Evolutionary conservation across 2,888 invertebrate species (phyloP), one percentile per base, ranked within the genome.

Genomic region (Ichneumoninae sp.): DNA sequence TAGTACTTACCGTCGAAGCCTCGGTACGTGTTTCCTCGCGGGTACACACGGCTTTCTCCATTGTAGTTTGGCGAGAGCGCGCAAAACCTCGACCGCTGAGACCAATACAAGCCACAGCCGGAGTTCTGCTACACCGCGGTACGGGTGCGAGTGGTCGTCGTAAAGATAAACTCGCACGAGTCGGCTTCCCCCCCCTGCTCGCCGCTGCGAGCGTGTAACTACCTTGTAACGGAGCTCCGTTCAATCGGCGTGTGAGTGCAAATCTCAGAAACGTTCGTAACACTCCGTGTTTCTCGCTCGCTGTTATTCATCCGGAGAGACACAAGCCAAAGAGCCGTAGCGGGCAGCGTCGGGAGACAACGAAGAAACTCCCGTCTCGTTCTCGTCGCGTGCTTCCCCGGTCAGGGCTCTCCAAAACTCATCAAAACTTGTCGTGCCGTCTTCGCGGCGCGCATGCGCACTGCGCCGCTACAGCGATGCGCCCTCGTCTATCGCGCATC

Each of bases 191-290:
- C 78, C 1, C 44, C 3, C 3, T 16, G 44, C 44, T 47, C 44
- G 44, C 10, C 44, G 26, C 26, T 57, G 60, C 78, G 79, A 83
- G 81, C 86, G 81, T 81, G 75, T 83, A 83, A 83, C 78, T 83
- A 79, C 83, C 83, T 86, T 79, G 86, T 86, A 86, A 86, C 86
- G 83, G 83, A 81, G 80, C 57, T 83, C 83, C 72, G 66, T 68
- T 71, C 72, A 74, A 79, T 78, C 78, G 54, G 26, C 74, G 69
- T 76, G 82, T 70, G 66, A 79, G 80, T 76, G 71, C 68, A 69
- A 72, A 50, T 60, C 70, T 79, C 36, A 26, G 16, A 54, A 72
- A 33, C 62, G 62, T n/a, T 33, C 36, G n/a, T 36, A 54, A 30
- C 33, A 16, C 33, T n/a, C 5, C 30, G 62, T 1, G 36, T 30